Conservation (phyloP, 2,888 invertebrate genomes). For the Caenorhabditis drosophilae region DNA sequence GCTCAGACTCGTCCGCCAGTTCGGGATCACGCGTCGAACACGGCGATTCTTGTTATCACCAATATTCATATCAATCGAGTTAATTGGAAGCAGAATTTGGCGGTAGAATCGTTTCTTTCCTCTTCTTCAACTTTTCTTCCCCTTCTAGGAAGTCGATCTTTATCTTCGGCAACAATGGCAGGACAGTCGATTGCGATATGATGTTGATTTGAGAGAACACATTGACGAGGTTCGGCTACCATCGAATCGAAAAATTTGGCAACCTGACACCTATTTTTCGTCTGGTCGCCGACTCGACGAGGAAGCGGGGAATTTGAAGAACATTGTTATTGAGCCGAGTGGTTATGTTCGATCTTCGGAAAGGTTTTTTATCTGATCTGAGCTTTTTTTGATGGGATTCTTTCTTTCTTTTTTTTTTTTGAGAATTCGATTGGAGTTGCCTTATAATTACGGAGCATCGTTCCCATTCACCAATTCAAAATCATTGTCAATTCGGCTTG, state of each 20-base stretch:
- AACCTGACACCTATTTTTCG: conserved; percentile 65
- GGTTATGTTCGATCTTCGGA: conserved; percentile 60
- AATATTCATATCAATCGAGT: conserved; percentile 61
- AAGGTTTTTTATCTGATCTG: conserved; percentile 41
- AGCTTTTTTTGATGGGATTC: too few species aligned
- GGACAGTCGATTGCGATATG: conserved; percentile 61
- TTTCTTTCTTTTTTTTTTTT: conserved; percentile 7
- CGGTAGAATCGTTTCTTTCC: conserved; percentile 22
- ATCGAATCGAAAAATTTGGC: conserved; percentile 56
- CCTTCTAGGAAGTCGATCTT: conserved; percentile 63
- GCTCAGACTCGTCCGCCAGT: conserved; percentile 61
- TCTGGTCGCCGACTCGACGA: conserved; percentile 45
- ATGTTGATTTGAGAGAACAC: conserved; percentile 63
- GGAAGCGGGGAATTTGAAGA: conserved; percentile 14
- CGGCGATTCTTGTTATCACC: conserved; percentile 62
- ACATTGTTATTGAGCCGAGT: conserved; percentile 56
- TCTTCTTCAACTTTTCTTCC: background rate
- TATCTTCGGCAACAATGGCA: conserved; percentile 67
- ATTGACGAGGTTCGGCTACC: conserved; percentile 59
- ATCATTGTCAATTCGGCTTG: conserved; percentile 47
- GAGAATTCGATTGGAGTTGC: conserved; percentile 47
- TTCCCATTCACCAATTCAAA: conserved; percentile 53
- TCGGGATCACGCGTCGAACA: conserved; percentile 61
- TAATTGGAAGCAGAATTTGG: conserved; percentile 55
- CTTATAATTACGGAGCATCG: conserved; percentile 38